Evolutionary conservation across 1,140 invertebrate genomes (phyloP), one percentile per base, ranked within the genome.

Genomic region (Melitaea cinxia): DNA sequence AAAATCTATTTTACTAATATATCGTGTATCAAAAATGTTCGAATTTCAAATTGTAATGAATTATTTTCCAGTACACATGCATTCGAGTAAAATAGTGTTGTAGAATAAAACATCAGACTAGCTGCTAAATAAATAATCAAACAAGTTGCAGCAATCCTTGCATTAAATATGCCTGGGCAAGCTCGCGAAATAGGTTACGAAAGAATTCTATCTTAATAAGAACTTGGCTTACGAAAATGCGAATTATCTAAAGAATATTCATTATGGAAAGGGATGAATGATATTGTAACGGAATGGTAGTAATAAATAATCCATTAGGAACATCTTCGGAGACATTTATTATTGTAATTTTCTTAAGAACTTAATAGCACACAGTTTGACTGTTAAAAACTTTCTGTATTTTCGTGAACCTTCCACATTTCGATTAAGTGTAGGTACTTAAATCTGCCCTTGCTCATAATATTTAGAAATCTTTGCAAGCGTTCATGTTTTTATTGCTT

Each of bases 91-190:
- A 37, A 54, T 66, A 55, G 50, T 50, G 42, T 39, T 58, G 50
- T 15, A 50, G 70, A 69, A 72, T 70, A 68, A 75, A 72, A 72
- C 64, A 75, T 75, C 28, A 52, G 55, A 57, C 56, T 61, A 23
- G 23, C 28, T 56, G 56, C 30, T 75, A 72, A 69, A 75, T 75
- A 75, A 75, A 72, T 75, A 57, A 75, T 70, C 64, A 72, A 69
- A 75, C 69, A 69, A 72, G 60, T 65, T 65, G 70, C 66, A 69
- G 59, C 60, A 45, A 37, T 17, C 67, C 24, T 42, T 64, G 67
- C 59, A 73, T 70, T 70, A 70, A 60, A 63, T 23, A 70, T 63
- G 45, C 4, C 56, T 21, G 42, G 24, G 50, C 54, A 58, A 47
- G 54, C 14, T 35, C 21, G 56, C 10, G 54, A 59, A 59, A 59